Evolutionary conservation across 2,113 vertebrate genomes (phyloP).

Genomic region (Setophaga petechia): DNA sequence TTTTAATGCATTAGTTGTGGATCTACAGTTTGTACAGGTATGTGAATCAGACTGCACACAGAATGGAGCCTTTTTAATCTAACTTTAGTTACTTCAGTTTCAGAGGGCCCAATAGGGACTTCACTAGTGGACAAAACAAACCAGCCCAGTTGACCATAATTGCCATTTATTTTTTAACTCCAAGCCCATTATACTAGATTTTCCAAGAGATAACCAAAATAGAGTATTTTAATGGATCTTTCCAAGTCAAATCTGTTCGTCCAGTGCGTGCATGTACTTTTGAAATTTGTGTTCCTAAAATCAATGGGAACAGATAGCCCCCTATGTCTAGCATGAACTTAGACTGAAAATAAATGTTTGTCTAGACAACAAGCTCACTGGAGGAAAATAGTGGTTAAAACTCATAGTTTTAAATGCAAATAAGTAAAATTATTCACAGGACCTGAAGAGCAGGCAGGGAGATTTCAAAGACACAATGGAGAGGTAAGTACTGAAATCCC

Average conservation of each 20-base stretch:
- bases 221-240: neutral
- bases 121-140: neutral
- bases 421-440: neutral
- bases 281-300: neutral
- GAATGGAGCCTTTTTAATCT: neutral
- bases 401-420: neutral
- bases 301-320: neutral
- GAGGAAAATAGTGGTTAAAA: neutral
- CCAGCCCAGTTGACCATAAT: neutral
- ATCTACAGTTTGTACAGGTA: neutral
- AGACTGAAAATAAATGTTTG: neutral
- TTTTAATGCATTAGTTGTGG: neutral
- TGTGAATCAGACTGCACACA: neutral
- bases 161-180: neutral
- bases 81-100: neutral
- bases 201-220: neutral
- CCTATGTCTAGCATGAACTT: neutral
- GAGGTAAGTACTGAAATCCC: neutral
- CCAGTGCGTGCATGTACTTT: accelerated
- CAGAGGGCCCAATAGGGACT: neutral
- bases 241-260: neutral
- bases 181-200: neutral
- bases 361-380: neutral
- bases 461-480: neutral
- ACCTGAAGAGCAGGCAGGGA: neutral